Evolutionary conservation across 2,888 invertebrate species (phyloP).

Genomic region (Aleiodes leptofemur): DNA sequence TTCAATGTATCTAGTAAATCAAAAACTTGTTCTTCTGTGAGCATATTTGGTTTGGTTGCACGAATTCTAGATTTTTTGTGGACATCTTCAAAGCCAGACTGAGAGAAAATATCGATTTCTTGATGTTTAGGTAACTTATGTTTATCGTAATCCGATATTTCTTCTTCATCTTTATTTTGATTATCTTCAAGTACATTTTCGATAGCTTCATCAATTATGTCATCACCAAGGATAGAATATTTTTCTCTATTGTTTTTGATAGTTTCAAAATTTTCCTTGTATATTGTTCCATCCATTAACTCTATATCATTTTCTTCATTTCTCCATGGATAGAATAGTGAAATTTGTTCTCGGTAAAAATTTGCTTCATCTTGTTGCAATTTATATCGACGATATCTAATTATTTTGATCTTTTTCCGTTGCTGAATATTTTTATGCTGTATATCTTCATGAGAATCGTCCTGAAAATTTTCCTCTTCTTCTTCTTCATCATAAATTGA

Average conservation of each 20-base stretch:
- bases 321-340: slow-evolving; percentile 6
- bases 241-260: slow-evolving; percentile 30
- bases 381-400: slow-evolving; percentile 18
- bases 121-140: no score
- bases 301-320: slow-evolving; percentile 38
- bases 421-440: no score
- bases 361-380: slow-evolving; percentile 8
- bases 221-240: slow-evolving; percentile 43
- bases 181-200: not conserved
- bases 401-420: not conserved
- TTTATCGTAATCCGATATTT: no score
- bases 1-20: not conserved
- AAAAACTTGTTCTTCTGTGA: not conserved
- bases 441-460: not conserved
- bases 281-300: slow-evolving; percentile 27
- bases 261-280: slow-evolving; percentile 32
- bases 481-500: not conserved
- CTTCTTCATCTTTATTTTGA: no score
- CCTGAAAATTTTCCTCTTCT: no score
- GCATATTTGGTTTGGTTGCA: no score
- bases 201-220: slow-evolving; percentile 36
- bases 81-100: no score
- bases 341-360: slow-evolving; percentile 18
- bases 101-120: no score
- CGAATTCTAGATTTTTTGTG: not conserved